Conservation (phyloP, 2,888 invertebrate species). For the Blera fallax region DNA sequence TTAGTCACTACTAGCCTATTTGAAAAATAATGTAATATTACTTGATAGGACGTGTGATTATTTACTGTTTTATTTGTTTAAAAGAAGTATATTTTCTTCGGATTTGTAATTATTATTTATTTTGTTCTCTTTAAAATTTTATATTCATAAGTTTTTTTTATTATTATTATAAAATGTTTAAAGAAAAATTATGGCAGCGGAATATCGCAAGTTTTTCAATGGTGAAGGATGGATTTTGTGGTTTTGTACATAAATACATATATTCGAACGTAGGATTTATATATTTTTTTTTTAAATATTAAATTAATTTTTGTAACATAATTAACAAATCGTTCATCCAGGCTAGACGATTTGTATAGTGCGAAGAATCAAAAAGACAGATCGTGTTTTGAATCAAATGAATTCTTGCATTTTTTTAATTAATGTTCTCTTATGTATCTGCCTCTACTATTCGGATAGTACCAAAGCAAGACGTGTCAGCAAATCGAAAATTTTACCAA, state of each 20-base stretch:
- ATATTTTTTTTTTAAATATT: neutral
- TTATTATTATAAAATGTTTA: neutral
- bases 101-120: neutral
- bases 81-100: neutral
- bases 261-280: too few species aligned
- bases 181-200: neutral
- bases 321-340: too few species aligned
- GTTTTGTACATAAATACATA: neutral
- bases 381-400: too few species aligned
- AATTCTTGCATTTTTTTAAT: too few species aligned
- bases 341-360: too few species aligned
- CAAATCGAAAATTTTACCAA: too few species aligned
- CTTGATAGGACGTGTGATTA: constrained; percentile 1
- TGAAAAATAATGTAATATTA: neutral
- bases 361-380: too few species aligned
- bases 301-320: too few species aligned
- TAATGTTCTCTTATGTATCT: too few species aligned
- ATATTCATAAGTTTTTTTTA: neutral
- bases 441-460: too few species aligned
- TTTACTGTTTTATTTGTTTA: neutral
- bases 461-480: too few species aligned
- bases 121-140: too few species aligned
- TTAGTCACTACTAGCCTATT: neutral
- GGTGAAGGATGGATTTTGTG: constrained; percentile 32
- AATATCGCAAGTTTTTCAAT: neutral